Conservation (phyloP, 2,113 vertebrate species). For the Gnathonemus longibarbis region DNA sequence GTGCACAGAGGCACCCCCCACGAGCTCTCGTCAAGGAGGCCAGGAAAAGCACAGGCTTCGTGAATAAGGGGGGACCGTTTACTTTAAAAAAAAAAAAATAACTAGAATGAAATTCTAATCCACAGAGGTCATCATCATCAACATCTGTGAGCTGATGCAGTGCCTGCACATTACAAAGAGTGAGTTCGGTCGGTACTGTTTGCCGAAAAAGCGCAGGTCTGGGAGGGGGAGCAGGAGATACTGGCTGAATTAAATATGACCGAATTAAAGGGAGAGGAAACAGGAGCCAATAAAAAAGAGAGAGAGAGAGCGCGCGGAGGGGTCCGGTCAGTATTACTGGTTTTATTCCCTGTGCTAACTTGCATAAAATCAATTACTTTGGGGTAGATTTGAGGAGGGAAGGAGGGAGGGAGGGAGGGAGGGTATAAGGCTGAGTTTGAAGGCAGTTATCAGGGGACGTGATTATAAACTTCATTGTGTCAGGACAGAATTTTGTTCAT, state of each 20-base stretch:
- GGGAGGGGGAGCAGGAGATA: background rate
- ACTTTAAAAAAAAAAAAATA: background rate
- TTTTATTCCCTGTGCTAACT: constrained; percentile 4
- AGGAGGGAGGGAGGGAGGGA: too few relatives aligned
- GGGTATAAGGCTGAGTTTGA: background rate
- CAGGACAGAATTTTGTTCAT: constrained; percentile 1
- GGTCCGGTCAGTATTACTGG: background rate
- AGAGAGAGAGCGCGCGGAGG: background rate
- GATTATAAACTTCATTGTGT: constrained; percentile 15
- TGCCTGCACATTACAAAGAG: background rate
- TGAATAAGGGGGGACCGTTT: background rate
- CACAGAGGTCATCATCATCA: background rate
- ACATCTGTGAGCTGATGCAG: background rate
- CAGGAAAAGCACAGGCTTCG: background rate
- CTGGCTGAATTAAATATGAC: constrained; percentile 4
- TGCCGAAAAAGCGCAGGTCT: background rate
- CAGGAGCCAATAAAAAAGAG: background rate
- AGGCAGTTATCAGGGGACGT: constrained; percentile 14
- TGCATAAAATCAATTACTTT: constrained; percentile 19
- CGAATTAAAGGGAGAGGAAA: constrained; percentile 13
- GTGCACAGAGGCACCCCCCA: background rate
- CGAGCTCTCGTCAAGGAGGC: background rate
- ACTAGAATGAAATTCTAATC: background rate
- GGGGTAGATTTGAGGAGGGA: background rate
- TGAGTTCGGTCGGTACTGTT: background rate